Evolutionary conservation across 2,113 vertebrate species (phyloP).

Genomic region (Thalassoma bifasciatum): DNA sequence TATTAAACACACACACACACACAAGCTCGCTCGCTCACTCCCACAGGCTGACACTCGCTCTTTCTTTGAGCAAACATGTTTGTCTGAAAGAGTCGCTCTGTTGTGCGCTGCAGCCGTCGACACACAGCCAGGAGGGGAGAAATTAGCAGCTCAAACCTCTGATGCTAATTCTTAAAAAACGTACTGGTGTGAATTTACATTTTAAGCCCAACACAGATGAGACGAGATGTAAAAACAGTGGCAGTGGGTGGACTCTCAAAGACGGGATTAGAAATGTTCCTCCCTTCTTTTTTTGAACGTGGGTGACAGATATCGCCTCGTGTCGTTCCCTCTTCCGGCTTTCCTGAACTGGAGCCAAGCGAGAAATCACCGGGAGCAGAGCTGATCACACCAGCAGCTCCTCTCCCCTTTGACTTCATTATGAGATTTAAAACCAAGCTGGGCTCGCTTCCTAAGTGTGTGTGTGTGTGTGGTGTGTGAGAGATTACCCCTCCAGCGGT

Average conservation of each 20-base stretch:
- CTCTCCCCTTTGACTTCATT: constrained; percentile 62
- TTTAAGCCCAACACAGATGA: constrained; percentile 17
- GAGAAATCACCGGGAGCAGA: constrained; percentile 5
- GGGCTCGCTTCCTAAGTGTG: constrained; percentile 46
- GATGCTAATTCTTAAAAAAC: constrained; percentile 17
- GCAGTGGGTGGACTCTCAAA: constrained; percentile 74
- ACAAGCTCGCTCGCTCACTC: constrained; percentile 23
- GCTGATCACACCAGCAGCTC: constrained; percentile 33
- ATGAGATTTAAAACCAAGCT: constrained; percentile 62
- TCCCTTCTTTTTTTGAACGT: constrained; percentile 28
- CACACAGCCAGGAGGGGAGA: neutral
- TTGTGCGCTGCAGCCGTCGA: constrained; percentile 15
- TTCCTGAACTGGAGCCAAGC: constrained; percentile 11
- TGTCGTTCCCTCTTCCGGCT: constrained; percentile 33
- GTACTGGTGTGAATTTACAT: constrained; percentile 23
- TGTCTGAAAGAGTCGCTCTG: constrained; percentile 48
- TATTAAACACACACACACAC: constrained; percentile 50
- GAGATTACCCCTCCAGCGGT: constrained; percentile 65
- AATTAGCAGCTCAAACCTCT: neutral
- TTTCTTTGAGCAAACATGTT: constrained; percentile 46
- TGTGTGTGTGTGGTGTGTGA: constrained; percentile 32
- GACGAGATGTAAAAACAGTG: constrained; percentile 5
- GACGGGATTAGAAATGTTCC: constrained; percentile 68
- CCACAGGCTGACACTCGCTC: constrained; percentile 26
- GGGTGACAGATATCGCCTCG: constrained; percentile 41